A percentile compares a stretch with the other conserved stretches of the same genome.
Evolutionary conservation across 2,888 invertebrate genomes (phyloP).

Genomic region (Cordylochernes scorpioides): DNA sequence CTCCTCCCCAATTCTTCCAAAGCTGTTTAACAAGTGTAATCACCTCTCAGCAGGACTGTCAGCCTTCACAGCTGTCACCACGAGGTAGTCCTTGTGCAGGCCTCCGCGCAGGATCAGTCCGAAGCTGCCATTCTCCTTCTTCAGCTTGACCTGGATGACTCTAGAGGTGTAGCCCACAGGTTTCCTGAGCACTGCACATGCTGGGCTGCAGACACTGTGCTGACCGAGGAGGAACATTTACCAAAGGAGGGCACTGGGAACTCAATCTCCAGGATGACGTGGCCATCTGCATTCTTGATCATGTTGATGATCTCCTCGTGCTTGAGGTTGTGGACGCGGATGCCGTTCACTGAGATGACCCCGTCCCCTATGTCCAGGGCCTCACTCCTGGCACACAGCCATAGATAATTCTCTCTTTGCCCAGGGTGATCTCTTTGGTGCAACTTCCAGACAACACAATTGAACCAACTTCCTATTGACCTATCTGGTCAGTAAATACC

Average conservation of each 20-base stretch:
- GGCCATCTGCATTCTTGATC: slow-evolving; percentile 41
- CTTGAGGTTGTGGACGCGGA: slow-evolving; percentile 41
- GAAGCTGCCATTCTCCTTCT: slow-evolving; percentile 52
- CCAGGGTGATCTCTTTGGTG: neutral
- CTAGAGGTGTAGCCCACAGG: slow-evolving; percentile 9
- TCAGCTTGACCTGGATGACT: slow-evolving; percentile 37
- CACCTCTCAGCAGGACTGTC: too few species aligned
- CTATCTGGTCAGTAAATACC: neutral
- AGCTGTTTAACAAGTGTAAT: too few species aligned
- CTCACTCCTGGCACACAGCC: slow-evolving; percentile 31
- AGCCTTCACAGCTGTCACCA: too few species aligned
- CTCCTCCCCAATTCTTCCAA: too few species aligned
- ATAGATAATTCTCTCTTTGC: neutral
- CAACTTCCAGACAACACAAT: neutral
- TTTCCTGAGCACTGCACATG: neutral
- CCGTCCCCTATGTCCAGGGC: slow-evolving; percentile 48
- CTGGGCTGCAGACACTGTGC: neutral
- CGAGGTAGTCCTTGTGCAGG: too few species aligned
- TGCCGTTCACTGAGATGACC: slow-evolving; percentile 52
- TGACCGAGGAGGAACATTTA: slow-evolving; percentile 24
- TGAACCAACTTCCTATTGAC: neutral
- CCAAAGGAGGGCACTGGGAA: slow-evolving; percentile 55
- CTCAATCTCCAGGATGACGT: slow-evolving; percentile 51
- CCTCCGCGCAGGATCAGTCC: slow-evolving; percentile 69
- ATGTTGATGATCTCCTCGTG: slow-evolving; percentile 48